Evolutionary conservation across 2,797 vertebrate species (phyloP), one percentile per base, ranked within the genome.

Genomic region (Apogon hyalosoma): DNA sequence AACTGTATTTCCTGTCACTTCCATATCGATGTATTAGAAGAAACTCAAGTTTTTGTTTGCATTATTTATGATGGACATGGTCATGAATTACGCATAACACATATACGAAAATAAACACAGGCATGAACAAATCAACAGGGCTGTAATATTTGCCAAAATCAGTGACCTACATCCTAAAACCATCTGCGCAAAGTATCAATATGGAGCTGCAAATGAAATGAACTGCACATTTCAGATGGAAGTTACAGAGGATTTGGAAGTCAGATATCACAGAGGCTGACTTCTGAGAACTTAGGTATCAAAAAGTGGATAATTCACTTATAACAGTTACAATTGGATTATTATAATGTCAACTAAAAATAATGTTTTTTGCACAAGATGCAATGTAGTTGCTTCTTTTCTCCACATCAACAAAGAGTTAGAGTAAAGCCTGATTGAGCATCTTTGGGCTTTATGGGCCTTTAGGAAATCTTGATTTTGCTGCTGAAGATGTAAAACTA

Each of bases 31-130:
- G 13, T 55, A n/a, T 55, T 68, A 61, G 83, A 63, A 52, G 73
- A 69, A 63, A 63, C 36, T 56, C 58, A 43, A 6, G 45, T 49
- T 69, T 80, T 49, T 42, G 51, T 48, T 61, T 81, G 65, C 45
- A 79, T 89, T 69, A 87, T 84, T 77, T 57, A 83, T 61, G 54
- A 63, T 49, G 16, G 13, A 21, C 51, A 33, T 56, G 63, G 47
- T 45, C 66, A 70, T 54, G 55, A 51, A 11, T 65, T 53, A 11
- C 50, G 56, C 31, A 50, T 12, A 59, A 71, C 71, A 69, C 36
- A 57, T 46, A 59, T 31, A 28, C 28, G 45, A 51, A 80, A 77
- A 68, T 59, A 53, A 79, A 75, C 16, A 65, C 9, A 31, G 40
- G 13, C 42, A 47, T 39, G 40, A 39, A 41, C 49, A 9, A 60